Percentiles rank a stretch among this genome's conserved stretches.
phyloP scores from a whole-genome alignment of 2,888 invertebrate species.

The Sussaba pulchella region DNA sequence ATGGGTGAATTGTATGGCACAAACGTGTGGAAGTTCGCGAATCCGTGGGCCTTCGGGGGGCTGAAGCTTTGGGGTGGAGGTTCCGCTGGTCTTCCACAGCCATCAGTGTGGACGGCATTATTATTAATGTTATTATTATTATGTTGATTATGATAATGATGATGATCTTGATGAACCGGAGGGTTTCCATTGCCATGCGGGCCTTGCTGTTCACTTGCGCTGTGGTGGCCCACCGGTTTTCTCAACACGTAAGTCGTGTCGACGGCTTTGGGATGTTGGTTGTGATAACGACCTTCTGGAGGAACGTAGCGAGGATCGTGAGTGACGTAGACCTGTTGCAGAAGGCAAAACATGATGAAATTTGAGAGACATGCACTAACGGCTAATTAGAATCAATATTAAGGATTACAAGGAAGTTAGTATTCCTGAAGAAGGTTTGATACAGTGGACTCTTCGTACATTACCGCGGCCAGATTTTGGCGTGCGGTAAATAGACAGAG shows the following conservation, averaged over 20 bases:
- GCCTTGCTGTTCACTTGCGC: slow-evolving; percentile 28
- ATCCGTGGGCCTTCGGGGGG: slow-evolving; percentile 70
- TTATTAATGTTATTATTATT: slow-evolving; percentile 7
- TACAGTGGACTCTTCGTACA: too few relatives aligned
- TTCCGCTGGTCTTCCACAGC: slow-evolving; percentile 24
- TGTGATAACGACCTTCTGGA: slow-evolving; percentile 85
- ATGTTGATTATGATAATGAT: neutral
- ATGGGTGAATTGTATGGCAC: slow-evolving; percentile 43
- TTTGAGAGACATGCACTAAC: neutral
- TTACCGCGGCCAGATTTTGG: too few relatives aligned
- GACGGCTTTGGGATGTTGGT: slow-evolving; percentile 84
- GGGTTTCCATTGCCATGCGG: slow-evolving; percentile 42
- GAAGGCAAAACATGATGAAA: slow-evolving; percentile 22
- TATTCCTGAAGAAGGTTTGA: too few relatives aligned
- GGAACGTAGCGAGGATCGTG: slow-evolving; percentile 86
- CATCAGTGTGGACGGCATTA: neutral
- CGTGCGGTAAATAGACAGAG: too few relatives aligned
- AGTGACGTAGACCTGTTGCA: slow-evolving; percentile 84
- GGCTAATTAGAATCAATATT: too few relatives aligned
- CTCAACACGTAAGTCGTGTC: slow-evolving; percentile 87
- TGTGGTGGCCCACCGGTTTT: slow-evolving; percentile 76
- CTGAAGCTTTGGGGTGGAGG: slow-evolving; percentile 20
- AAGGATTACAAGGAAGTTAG: too few relatives aligned
- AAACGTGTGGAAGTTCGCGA: slow-evolving; percentile 68
- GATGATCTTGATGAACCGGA: slow-evolving; percentile 20